phyloP scores from a whole-genome alignment of 2,113 vertebrate genomes.

The Halcyon malimbica region DNA sequence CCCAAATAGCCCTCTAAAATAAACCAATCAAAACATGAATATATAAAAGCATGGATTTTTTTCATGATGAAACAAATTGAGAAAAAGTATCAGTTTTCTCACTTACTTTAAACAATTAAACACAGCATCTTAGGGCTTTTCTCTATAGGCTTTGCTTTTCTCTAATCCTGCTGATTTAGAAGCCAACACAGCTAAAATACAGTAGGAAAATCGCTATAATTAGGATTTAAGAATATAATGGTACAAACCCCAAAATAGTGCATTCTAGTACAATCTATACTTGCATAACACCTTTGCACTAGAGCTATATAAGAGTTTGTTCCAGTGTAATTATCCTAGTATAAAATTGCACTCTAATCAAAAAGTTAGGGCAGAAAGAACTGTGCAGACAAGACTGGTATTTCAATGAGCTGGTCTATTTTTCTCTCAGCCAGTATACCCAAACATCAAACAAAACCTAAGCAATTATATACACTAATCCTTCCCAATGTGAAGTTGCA shows the following conservation, averaged over 20 bases:
- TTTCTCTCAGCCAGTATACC: slow-evolving; percentile 38
- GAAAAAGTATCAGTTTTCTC: not conserved
- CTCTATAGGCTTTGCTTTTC: not conserved
- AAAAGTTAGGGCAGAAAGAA: slow-evolving; percentile 48
- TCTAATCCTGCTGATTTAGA: slow-evolving; percentile 2
- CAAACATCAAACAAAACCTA: slow-evolving; percentile 60
- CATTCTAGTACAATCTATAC: not conserved
- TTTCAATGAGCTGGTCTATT: slow-evolving; percentile 43
- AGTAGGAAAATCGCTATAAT: not conserved
- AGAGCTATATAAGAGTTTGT: not conserved
- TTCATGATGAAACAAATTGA: not conserved
- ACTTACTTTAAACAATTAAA: not conserved
- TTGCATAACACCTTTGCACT: not conserved
- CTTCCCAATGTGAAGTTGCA: slow-evolving; percentile 48
- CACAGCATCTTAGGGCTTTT: not conserved
- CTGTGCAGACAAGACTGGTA: slow-evolving; percentile 6
- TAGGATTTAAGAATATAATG: slow-evolving; percentile 2
- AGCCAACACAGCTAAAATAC: not conserved
- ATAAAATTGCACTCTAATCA: slow-evolving; percentile 20
- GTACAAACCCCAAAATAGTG: not conserved
- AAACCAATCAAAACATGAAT: not conserved
- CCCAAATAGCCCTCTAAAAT: not conserved
- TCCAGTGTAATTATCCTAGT: slow-evolving; percentile 5
- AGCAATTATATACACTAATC: slow-evolving; percentile 57
- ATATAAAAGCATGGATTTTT: not conserved